Evolutionary conservation across 2,113 vertebrate genomes (phyloP), one percentile per base, ranked within the genome.

Genomic region (Elephas maximus): DNA sequence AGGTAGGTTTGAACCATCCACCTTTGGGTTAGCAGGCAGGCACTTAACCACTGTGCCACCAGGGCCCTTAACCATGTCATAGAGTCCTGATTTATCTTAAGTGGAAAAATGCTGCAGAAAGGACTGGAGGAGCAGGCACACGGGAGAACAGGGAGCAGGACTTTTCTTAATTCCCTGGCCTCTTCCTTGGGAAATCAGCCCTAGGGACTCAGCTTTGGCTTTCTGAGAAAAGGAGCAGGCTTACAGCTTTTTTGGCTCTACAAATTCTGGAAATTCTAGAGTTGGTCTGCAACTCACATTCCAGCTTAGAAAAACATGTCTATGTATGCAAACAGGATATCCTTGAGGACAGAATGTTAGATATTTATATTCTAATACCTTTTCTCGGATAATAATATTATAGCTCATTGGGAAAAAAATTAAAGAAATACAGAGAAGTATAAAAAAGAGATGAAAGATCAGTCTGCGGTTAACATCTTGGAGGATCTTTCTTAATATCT

Each of bases 291-390:
- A 95, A 48, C 3, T 76, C 20, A 6, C 57, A 85, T 24, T 48
- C 2, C 65, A 91, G 12, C 57, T 80, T 88, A 45, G 28, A 51
- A 88, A 85, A 80, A n/a, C 30, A 67, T 24, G 21, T 28, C 30
- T 1, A 1, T 92, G 20, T 77, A 30, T 67, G 41, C 51, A 74
- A 67, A 80, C 26, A 41, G 76, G 65, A 77, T 37, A 76, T 44
- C 71, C 80, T 76, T 81, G 28, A 90, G 67, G 74, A 45, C 2
- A 86, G 8, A 24, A 6, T 44, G 17, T 23, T 73, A 69, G 48
- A 37, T 44, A 73, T 73, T 71, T 87, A 57, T 92, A 62, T 90
- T 92, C 96, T 81, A 86, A 90, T n/a, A 44, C 2, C 2, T 60
- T 60, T 91, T 86, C 60, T 90, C n/a, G 77, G 26, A 20, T 69